A percentile compares a stretch with the other conserved stretches of the same genome.
These are phyloP conservation scores for Lemur catta DNA, from an alignment of 2,797 vertebrate species.

Conservation along the genomic window DNA sequence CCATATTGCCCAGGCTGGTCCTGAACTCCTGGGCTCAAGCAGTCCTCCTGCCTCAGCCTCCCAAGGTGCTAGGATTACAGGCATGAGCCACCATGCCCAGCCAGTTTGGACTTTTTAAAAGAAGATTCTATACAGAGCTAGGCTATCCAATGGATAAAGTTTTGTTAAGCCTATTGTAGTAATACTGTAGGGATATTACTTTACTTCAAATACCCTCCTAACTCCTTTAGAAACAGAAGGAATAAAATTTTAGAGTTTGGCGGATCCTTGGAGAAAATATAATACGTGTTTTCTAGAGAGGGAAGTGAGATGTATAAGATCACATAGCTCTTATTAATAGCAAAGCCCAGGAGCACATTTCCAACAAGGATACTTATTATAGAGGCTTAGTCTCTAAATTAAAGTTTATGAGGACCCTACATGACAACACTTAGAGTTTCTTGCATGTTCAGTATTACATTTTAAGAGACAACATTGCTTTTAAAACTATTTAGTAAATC, in stretches of 20 bases:
- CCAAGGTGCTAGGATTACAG: no score
- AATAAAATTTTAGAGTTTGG: not conserved
- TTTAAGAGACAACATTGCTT: not conserved
- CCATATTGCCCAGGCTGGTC: no score
- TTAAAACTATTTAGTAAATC: not conserved
- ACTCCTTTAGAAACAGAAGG: not conserved
- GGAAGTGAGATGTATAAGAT: not conserved
- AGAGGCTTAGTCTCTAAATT: not conserved
- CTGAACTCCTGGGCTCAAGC: no score
- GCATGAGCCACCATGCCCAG: no score
- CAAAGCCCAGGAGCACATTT: not conserved
- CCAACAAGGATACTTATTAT: not conserved
- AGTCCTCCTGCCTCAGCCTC: no score
- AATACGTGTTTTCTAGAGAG: fast-evolving
- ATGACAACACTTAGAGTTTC: not conserved
- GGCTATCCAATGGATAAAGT: not conserved
- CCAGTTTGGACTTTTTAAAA: not conserved
- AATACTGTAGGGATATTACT: not conserved
- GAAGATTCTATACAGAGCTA: not conserved
- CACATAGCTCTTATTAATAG: not conserved
- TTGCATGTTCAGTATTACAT: not conserved
- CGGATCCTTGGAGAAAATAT: not conserved
- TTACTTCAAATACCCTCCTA: not conserved
- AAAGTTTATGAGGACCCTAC: not conserved
- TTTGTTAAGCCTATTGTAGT: not conserved